Base-by-base conservation (phyloP, 2,797 vertebrate species). In the Rhabdomys pumilio region DNA sequence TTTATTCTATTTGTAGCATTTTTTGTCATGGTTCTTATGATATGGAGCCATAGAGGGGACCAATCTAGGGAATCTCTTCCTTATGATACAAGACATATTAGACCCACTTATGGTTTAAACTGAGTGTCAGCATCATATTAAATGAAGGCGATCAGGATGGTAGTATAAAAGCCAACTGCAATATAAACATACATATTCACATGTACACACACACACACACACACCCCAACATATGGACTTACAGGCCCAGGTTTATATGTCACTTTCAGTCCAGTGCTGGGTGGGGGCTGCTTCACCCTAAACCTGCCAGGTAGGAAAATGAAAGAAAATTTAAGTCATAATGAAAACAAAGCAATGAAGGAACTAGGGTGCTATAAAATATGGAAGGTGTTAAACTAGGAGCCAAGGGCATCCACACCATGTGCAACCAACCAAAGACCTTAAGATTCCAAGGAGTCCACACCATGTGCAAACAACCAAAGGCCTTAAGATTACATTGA, bases 201-300 rank as follows among this genome's bases (percentile, higher is more conserved):
- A 41, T 17, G 57, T 19, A 9, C 26, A 57, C 41, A 38, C 29
- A 61, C 75, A 67, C 38, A 44, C 9, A 91, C 63, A 72, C 75
- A 69, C 47, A 73, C 24, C 22, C 4, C 2, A 59, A 38, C 41
- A 89, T 5, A 6, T 3, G 53, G 72, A 99, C 99, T 97, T 98
- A 99, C 99, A 67, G 99, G 99, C n/a, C 99, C 99, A 1, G 99
- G 99, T 76, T 94, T 98, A 96, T 99, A 99, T 76, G 98, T 95
- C 97, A 99, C 99, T 81, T 98, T 98, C 34, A 99, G 98, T 96
- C 99, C 99, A 6, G 99, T 99, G 92, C 97, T 96, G 0, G 97
- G 97, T 90, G 99, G 98, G 12, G 99, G 99, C 93, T 99, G 99
- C 93, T 99, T 99, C 96, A 99, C 99, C 7, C 97, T 98, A 98